A percentile compares a stretch with the other conserved stretches of the same genome.
Evolutionary conservation across 1,140 invertebrate species (phyloP).

Genomic region (Maconellicoccus hirsutus): DNA sequence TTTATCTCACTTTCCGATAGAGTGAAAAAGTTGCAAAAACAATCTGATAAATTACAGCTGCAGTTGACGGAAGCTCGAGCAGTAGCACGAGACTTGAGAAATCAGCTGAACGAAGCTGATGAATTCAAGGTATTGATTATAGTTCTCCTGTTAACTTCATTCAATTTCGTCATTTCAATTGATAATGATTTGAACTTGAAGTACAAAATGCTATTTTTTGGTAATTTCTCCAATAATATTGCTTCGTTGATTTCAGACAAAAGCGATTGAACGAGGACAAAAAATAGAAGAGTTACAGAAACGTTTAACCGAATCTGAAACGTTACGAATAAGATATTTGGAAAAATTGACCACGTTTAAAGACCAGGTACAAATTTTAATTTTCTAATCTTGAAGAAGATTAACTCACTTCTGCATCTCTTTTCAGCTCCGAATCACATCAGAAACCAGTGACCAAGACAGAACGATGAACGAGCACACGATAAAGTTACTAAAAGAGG

Average conservation of each 20-base stretch:
- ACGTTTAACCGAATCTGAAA: constrained; percentile 56
- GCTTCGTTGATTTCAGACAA: constrained; percentile 44
- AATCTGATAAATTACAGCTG: constrained; percentile 57
- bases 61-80: constrained; percentile 59
- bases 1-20: constrained; percentile 29
- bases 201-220: no score
- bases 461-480: constrained; percentile 54
- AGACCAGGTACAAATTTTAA: constrained; percentile 43
- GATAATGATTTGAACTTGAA: no score
- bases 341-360: constrained; percentile 57
- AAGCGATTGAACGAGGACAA: constrained; percentile 61
- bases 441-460: constrained; percentile 55
- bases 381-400: neutral
- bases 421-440: constrained; percentile 41
- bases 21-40: constrained; percentile 60
- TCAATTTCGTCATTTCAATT: no score
- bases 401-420: no score
- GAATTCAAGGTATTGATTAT: constrained; percentile 72
- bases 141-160: no score
- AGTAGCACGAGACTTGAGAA: constrained; percentile 59
- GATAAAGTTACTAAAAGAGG: constrained; percentile 52
- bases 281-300: constrained; percentile 74
- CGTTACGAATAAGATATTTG: constrained; percentile 52
- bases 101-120: constrained; percentile 63
- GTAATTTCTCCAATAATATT: no score